phyloP scores from a whole-genome alignment of 2,888 invertebrate genomes.

The Andricus curvator region DNA sequence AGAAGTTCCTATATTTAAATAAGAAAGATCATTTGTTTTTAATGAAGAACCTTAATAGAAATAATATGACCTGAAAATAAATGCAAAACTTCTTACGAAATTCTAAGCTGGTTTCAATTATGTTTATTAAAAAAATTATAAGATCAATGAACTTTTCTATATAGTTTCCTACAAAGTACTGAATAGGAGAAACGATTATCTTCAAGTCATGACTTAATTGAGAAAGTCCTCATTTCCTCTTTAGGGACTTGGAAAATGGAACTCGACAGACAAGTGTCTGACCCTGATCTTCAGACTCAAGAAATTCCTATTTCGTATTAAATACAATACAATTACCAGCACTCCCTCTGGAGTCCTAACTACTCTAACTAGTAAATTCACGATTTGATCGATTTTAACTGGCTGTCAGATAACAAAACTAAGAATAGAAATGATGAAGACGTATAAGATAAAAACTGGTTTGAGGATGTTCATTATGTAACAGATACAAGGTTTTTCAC shows the following conservation, averaged over 20 bases:
- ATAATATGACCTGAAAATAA: too few species aligned
- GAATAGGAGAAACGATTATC: background rate
- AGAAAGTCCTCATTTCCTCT: background rate
- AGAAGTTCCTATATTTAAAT: too few species aligned
- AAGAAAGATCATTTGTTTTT: too few species aligned
- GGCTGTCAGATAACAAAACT: background rate
- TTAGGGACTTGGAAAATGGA: background rate
- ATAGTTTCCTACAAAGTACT: background rate
- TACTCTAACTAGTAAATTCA: background rate
- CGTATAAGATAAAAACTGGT: background rate
- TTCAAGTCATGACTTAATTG: background rate
- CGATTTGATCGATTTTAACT: background rate
- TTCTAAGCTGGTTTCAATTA: too few species aligned
- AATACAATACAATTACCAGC: too few species aligned
- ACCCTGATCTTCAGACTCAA: constrained; percentile 1
- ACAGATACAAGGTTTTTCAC: background rate
- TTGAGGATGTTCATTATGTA: background rate
- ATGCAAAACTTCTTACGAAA: too few species aligned
- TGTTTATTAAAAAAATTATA: too few species aligned
- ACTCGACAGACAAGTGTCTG: background rate
- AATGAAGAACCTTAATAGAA: too few species aligned
- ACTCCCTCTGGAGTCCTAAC: background rate
- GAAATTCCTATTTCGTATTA: background rate
- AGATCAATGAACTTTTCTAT: too few species aligned
- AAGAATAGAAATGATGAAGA: background rate